These are phyloP conservation scores for Patella caerulea DNA, from an alignment of 2,888 invertebrate species.

Conservation along the genomic window DNA sequence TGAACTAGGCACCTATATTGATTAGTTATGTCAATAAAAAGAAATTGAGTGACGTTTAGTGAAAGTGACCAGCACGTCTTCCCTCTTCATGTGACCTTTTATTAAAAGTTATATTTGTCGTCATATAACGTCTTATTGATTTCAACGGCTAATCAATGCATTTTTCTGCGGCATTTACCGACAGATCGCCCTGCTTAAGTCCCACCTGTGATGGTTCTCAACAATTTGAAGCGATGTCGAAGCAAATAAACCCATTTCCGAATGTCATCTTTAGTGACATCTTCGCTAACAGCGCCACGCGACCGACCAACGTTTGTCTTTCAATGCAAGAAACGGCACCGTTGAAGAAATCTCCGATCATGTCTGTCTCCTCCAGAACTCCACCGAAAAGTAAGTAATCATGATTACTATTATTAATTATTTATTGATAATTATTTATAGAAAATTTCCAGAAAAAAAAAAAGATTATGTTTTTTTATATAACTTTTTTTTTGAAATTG, in stretches of 20 bases:
- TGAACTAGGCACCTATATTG: conserved; percentile 7
- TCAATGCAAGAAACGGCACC: background rate
- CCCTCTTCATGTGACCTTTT: background rate
- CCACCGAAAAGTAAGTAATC: background rate
- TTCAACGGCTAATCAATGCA: background rate
- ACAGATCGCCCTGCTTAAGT: background rate
- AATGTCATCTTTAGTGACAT: conserved; percentile 9
- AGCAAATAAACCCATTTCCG: conserved; percentile 4
- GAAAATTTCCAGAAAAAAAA: no score
- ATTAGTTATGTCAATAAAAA: conserved; percentile 1
- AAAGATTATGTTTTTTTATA: no score
- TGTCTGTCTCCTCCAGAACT: background rate
- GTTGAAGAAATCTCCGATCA: background rate
- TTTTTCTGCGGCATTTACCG: conserved; percentile 11
- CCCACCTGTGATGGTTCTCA: conserved; percentile 2
- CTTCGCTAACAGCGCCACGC: conserved; percentile 4
- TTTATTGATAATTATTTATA: no score
- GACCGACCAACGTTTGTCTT: background rate
- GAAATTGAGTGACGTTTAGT: conserved; percentile 7
- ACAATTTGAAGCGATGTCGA: conserved; percentile 7
- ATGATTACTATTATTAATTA: background rate
- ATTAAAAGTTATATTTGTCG: conserved; percentile 10
- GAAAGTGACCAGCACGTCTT: conserved; percentile 12
- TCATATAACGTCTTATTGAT: conserved; percentile 7
- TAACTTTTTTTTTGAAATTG: no score